phyloP scores from a whole-genome alignment of 2,113 vertebrate genomes.

The Rhabdomys dilectus region DNA sequence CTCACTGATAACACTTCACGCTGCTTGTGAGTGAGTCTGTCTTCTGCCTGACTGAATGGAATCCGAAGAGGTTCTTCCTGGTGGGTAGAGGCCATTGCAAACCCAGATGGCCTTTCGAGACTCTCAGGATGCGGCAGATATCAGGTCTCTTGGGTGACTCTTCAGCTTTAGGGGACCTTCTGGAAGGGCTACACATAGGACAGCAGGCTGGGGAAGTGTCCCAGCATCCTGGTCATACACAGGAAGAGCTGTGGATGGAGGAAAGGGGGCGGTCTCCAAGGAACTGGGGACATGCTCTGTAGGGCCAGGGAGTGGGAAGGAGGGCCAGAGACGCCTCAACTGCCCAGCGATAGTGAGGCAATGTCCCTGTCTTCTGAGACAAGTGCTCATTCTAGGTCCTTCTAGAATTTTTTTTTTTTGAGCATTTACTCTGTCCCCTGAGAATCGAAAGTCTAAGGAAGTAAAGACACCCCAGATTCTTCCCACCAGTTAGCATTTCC shows the following conservation, averaged over 20 bases:
- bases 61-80: background rate
- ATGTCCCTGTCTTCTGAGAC: rapidly evolving
- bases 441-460: constrained; percentile 19
- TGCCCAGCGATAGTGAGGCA: too few relatives aligned
- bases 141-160: background rate
- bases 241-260: background rate
- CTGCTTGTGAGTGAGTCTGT: too few relatives aligned
- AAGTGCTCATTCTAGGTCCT: background rate
- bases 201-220: background rate
- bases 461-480: background rate
- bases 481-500: background rate
- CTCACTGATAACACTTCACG: background rate
- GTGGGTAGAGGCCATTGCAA: rapidly evolving
- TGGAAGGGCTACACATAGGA: background rate
- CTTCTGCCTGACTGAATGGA: rapidly evolving
- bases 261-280: background rate
- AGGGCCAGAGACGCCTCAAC: background rate
- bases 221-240: rapidly evolving
- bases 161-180: background rate
- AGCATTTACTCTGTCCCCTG: background rate
- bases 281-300: background rate
- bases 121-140: background rate
- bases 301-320: background rate
- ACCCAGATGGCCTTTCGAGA: background rate
- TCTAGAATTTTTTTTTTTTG: background rate